Base-by-base conservation (phyloP, 1,140 invertebrate species). In the Temnothorax curvispinosus region DNA sequence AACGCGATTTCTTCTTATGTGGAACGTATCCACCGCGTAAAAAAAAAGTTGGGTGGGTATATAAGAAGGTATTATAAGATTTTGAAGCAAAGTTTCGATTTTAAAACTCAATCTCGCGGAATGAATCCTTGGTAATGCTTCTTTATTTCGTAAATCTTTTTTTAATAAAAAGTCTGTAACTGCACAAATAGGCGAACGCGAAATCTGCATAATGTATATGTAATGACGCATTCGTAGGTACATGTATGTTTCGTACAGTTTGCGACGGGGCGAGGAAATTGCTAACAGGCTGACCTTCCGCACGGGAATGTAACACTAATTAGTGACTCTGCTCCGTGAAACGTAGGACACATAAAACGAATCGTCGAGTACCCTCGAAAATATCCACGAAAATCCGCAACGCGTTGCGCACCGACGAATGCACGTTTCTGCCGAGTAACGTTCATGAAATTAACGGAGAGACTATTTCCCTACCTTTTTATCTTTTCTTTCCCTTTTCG, bases 231-330 rank as follows among this genome's bases (percentile, higher is more conserved):
- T 71, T 67, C 9, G 47, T 56, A 47, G 65, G 41, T 50, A 44
- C 38, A 4, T n/a, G 65, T 38, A 21, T 38, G 35, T 81, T 69
- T 56, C 64, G 50, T 58, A 27, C 27, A 71, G n/a, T 56, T 81
- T 27, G 38, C 50, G 15, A 71, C 8, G 50, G 27, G 50, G 27
- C 15, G 35, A 65, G 15, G 3, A 50, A 81, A 81, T 81, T 58
- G 65, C 65, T 32, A 71, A 64, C 64, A 56, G 50, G 21, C 21
- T 71, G 64, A 71, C 64, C 64, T 81, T 81, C 21, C 69, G 32
- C 32, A n/a, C 62, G 56, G 67, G 21, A 86, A 88, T 67, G 87
- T 64, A 67, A 89, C 80, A 89, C 84, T 89, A 89, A 89, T 89
- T 89, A 88, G 75, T 58, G 85, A 76, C 7, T 75, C 47, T 44